phyloP scores from a whole-genome alignment of 2,113 vertebrate species.

The Hypocryptadius cinnamomeus region DNA sequence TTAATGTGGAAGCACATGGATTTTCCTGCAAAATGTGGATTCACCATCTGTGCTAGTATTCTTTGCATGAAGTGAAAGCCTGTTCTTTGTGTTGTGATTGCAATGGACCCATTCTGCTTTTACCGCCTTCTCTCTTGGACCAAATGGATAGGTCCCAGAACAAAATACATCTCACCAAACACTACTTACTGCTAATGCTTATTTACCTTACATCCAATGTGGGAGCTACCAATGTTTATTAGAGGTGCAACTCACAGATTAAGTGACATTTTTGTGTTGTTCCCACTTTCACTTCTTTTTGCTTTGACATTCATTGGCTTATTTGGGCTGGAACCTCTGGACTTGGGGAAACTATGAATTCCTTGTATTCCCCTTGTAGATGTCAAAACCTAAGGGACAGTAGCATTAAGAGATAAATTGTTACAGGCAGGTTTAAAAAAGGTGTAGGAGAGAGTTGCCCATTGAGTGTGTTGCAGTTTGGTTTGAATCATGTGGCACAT shows the following conservation, averaged over 20 bases:
- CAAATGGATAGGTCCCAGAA: not conserved
- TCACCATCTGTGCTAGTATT: conserved; percentile 57
- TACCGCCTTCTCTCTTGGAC: not conserved
- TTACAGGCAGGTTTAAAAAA: not conserved
- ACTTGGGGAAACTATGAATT: not conserved
- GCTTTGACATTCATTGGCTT: not conserved
- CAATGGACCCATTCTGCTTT: not conserved
- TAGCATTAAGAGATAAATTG: not conserved
- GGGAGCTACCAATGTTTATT: not conserved
- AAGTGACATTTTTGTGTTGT: not conserved
- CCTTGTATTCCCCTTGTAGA: not conserved
- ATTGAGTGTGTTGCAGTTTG: not conserved
- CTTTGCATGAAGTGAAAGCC: not conserved
- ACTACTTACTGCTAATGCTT: not conserved
- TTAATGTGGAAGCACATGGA: conserved; percentile 49
- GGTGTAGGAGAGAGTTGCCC: not conserved
- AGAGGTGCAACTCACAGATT: not conserved
- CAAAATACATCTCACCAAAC: not conserved
- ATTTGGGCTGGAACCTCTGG: not conserved
- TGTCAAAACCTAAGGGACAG: not conserved
- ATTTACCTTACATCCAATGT: not conserved
- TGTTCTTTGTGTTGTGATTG: not conserved
- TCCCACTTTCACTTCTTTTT: not conserved
- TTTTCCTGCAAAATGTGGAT: conserved; percentile 41
- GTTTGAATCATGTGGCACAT: not conserved